Conservation (phyloP, 2,797 vertebrate species). For the Coranthus polyacanthus region DNA sequence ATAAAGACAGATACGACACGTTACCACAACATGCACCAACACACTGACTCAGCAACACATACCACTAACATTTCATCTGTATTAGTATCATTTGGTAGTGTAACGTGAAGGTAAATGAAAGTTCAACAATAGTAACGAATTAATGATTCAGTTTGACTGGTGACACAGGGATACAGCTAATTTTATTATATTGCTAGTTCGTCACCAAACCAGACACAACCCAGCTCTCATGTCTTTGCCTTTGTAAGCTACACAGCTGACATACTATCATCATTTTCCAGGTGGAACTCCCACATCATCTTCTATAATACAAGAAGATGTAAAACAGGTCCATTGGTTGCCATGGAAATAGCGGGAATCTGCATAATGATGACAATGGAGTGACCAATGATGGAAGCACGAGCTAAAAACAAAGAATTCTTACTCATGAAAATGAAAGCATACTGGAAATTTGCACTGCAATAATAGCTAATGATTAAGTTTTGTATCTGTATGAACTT, state of each 20-base stretch:
- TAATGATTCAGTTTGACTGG: no score
- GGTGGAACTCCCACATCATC: conserved; percentile 75
- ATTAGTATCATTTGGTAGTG: neutral
- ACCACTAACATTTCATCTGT: conserved; percentile 13
- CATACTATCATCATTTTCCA: conserved; percentile 46
- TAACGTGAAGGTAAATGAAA: no score
- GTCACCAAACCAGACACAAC: conserved; percentile 1
- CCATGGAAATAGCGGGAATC: conserved; percentile 14
- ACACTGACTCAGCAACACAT: conserved; percentile 26
- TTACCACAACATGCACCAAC: conserved; percentile 42
- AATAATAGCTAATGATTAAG: conserved; percentile 20
- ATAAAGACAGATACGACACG: conserved; percentile 73
- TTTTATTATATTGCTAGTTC: neutral
- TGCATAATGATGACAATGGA: conserved; percentile 12
- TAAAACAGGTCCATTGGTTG: conserved; percentile 4
- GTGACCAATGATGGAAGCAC: conserved; percentile 40
- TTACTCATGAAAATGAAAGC: conserved; percentile 37
- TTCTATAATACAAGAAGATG: conserved; percentile 56
- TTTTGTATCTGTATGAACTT: conserved; percentile 38
- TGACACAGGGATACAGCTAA: no score
- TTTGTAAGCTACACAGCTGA: neutral
- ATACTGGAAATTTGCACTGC: conserved; percentile 71
- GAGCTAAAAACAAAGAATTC: conserved; percentile 37
- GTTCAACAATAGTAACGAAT: no score
- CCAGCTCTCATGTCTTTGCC: neutral